phyloP scores from a whole-genome alignment of 2,113 vertebrate genomes.

The Leptosomus discolor region DNA sequence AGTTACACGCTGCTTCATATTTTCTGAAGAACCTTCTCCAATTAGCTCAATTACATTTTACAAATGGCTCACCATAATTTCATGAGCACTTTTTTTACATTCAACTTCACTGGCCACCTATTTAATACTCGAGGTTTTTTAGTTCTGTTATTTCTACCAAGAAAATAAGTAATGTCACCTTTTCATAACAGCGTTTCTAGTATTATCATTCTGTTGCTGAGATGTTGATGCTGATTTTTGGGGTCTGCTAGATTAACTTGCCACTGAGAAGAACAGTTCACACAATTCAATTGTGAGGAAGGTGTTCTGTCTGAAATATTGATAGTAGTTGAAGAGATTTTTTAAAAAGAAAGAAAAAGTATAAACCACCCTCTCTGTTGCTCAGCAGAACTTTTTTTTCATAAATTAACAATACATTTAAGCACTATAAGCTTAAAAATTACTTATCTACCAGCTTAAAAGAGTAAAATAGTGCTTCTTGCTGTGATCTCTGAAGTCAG shows the following conservation, averaged over 20 bases:
- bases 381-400: neutral
- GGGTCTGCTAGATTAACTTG: neutral
- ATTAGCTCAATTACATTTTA: neutral
- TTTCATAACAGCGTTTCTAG: neutral
- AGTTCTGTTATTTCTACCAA: neutral
- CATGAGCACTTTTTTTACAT: neutral
- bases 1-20: neutral
- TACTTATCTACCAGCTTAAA: neutral
- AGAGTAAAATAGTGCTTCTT: neutral
- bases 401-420: neutral
- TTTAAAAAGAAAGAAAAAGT: neutral
- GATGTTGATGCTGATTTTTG: neutral
- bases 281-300: neutral
- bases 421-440: neutral
- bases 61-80: neutral
- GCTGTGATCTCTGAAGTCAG: neutral
- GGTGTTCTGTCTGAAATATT: neutral
- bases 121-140: neutral
- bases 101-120: neutral
- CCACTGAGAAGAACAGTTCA: neutral
- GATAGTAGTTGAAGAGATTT: neutral
- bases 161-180: neutral
- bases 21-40: neutral
- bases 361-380: rapidly evolving
- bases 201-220: neutral